Evolutionary conservation across 2,888 invertebrate species (phyloP), one percentile per base, ranked within the genome.

Genomic region (Pterostichus niger): DNA sequence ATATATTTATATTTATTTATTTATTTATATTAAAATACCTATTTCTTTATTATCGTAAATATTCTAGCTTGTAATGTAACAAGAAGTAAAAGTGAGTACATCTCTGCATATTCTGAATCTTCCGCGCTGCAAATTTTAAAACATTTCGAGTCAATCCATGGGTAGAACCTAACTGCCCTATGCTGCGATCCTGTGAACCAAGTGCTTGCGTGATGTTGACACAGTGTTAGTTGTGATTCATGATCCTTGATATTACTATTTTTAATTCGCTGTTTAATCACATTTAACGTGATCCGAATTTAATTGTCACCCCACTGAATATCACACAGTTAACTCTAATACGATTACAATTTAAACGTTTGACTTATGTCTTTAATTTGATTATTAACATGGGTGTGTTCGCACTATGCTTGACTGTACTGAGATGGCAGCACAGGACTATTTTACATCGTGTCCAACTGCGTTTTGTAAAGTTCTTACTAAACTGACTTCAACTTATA

Each of bases 281-380:
- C 24, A 71, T 71, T 71, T 71, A 56, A 13, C 15, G 7, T 40
- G 68, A 71, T 71, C 68, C 68, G 44, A 44, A 71, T 71, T 71
- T 71, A 71, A 71, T 71, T 71, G 68, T 71, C 68, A 71, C 68
- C 68, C 68, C 11, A 35, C 15, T 17, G 24, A 11, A 15, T 13
- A 13, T 56, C 13, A 56, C 11, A 9, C 7, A 13, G 52, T 13
- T 56, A 13, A 71, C 17, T 40, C 17, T 71, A 71, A 71, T 44
- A 59, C 10, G 11, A 59, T 24, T 17, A 59, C 11, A 11, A 10
- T 15, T 15, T 40, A 71, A 71, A 31, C 5, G 5, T 56, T 40
- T 71, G 68, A 71, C 40, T 71, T 71, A 40, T 71, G 68, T 11
- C 17, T 71, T 71, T 44, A 15, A 71, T 71, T 71, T 59, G 10